phyloP scores from a whole-genome alignment of 1,140 invertebrate genomes.

The Drosophila auraria region DNA sequence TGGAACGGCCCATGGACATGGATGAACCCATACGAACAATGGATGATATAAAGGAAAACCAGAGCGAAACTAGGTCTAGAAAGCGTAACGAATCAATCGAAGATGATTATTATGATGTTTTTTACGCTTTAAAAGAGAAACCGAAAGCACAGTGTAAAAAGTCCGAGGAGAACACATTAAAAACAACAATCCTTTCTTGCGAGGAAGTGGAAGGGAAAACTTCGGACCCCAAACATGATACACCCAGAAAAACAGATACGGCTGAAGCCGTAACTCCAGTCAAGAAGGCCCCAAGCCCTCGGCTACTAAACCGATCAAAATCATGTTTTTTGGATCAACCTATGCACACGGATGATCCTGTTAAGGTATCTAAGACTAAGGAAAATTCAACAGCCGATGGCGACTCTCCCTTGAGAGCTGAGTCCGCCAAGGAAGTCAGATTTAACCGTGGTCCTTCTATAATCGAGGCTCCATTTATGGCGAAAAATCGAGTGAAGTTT shows the following conservation, averaged over 20 bases:
- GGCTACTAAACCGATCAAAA: conserved; percentile 3
- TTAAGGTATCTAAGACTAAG: not conserved
- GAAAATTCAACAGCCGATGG: too few relatives aligned
- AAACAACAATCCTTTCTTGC: not conserved
- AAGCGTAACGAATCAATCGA: not conserved
- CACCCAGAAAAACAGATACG: not conserved
- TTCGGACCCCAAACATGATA: not conserved
- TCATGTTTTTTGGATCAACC: not conserved
- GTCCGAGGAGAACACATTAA: not conserved
- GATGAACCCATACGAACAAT: not conserved
- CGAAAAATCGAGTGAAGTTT: conserved; percentile 50
- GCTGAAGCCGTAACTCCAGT: not conserved
- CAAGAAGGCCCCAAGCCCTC: not conserved
- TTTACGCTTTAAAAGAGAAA: too few relatives aligned
- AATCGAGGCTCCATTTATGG: conserved; percentile 57
- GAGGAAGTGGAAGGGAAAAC: not conserved
- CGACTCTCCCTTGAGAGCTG: too few relatives aligned
- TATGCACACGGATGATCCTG: not conserved
- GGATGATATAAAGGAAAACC: not conserved
- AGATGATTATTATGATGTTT: not conserved
- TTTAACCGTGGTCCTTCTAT: conserved; percentile 25
- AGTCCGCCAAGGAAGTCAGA: not conserved
- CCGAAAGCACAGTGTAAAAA: not conserved
- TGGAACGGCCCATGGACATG: not conserved
- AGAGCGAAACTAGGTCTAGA: not conserved